Percentiles rank a stretch among this genome's conserved stretches.
These are phyloP conservation scores for Falco punctatus DNA, from an alignment of 2,113 vertebrate genomes.

Conservation along the genomic window DNA sequence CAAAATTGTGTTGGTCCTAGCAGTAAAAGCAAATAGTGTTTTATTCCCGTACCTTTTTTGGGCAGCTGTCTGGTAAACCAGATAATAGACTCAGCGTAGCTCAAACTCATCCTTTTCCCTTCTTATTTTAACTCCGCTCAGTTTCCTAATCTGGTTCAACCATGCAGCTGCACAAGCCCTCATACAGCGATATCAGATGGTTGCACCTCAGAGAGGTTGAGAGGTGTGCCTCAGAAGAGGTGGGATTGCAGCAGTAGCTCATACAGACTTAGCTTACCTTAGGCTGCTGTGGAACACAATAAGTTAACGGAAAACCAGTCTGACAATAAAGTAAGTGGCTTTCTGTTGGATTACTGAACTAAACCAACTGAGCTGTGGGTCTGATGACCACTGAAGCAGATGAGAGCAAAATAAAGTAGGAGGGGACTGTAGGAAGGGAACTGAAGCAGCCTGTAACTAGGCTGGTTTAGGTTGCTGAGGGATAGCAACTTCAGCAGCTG, in stretches of 20 bases:
- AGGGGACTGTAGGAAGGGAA: background rate
- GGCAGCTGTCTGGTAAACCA: background rate
- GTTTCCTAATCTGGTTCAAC: constrained; percentile 9
- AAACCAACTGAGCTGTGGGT: background rate
- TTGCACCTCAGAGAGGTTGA: background rate
- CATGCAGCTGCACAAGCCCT: background rate
- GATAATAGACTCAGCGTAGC: background rate
- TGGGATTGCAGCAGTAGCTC: background rate
- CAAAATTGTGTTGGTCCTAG: background rate
- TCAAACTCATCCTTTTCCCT: background rate
- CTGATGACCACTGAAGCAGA: background rate
- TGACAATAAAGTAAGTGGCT: background rate
- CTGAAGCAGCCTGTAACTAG: background rate
- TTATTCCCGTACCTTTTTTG: background rate
- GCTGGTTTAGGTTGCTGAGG: background rate
- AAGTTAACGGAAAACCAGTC: background rate
- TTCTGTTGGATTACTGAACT: background rate
- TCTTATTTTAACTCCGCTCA: background rate
- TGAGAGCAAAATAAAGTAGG: background rate
- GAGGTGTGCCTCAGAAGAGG: background rate
- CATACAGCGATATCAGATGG: background rate
- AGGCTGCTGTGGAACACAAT: background rate
- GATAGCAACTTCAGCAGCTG: background rate
- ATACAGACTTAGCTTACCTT: background rate
- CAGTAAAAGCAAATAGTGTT: background rate